Base-by-base conservation (phyloP, 2,113 vertebrate genomes). In the Menura novaehollandiae region DNA sequence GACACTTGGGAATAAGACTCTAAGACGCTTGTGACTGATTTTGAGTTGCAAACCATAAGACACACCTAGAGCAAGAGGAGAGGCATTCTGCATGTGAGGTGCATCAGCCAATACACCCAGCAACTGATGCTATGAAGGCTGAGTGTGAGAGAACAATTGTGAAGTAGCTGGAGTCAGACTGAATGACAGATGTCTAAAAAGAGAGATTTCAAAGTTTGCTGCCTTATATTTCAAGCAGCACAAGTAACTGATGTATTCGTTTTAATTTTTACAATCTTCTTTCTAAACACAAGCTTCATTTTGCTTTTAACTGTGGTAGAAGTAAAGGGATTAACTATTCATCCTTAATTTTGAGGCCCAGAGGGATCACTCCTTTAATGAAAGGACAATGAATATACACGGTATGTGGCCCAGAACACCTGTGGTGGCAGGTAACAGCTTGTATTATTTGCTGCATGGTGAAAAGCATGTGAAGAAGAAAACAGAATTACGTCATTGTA, bases 161-260 rank as follows among this genome's bases (percentile, higher is more conserved):
- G 21, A 72, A 58, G 21, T 32, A 33, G 39, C 47, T 52, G 52
- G n/a, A 13, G 20, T 52, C 9, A 28, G 20, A 66, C 27, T 9
- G 26, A 66, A 82, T 7, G 67, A 67, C 24, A 76, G 15, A 33
- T 21, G 8, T 33, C 27, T 77, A 46, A 30, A 76, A 67, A 76
- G 32, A 90, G 30, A 88, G 72, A 46, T 49, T n/a, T 26, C 80
- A 37, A 59, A 63, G 15, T 30, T 30, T 69, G 13, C 62, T 76
- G 22, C 11, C 6, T 67, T 72, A 1, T n/a, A 72, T 47, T 83
- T 49, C 32, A 81, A 26, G 43, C 26, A 81, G 32, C 26, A 55
- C 15, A 43, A 66, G 11, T 37, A 86, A 47, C 21, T 30, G 19
- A 37, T 20, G 16, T 10, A 59, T n/a, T 49, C 0, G 0, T 55